Base-by-base conservation (phyloP, 2,113 vertebrate species). In the Stictonetta naevosa region DNA sequence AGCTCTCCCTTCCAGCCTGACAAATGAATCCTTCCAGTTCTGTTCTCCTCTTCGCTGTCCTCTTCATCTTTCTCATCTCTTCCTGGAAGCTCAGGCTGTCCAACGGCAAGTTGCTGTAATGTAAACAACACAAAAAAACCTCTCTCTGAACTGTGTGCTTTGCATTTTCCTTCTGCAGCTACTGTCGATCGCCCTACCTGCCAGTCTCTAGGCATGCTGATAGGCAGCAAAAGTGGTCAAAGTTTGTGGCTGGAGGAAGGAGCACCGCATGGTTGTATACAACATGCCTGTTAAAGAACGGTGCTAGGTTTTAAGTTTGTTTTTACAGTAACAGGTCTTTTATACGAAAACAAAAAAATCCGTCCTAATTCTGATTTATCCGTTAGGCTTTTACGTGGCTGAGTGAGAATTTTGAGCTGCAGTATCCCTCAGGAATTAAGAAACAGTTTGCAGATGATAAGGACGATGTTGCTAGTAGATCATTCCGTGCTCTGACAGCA, bases 21-120 rank as follows among this genome's bases (percentile, higher is more conserved):
- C 26, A 82, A 28, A 90, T 80, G 44, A 69, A 48, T 93, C 62
- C n/a, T 95, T 90, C 72, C 59, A 81, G 55, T 87, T 87, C 44
- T 95, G 16, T 66, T 83, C 20, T 84, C 74, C 63, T 62, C 9
- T 78, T 88, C 53, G 40, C 60, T 88, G 48, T 33, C 83, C n/a
- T 88, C 92, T 81, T 81, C 3, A 20, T 86, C 29, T 83, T 92
- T 71, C 21, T 78, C 38, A 17, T 80, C 36, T 75, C 56, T 92
- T 96, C 76, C 68, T 94, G 48, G 64, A 81, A 91, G 59, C 36
- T 75, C 71, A 64, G 92, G 48, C 64, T 75, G 46, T 92, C 40
- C 66, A 79, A 42, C n/a, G 38, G 38, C n/a, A 84, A 66, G 40
- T 59, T 80, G 79, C 52, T 93, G 46, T 86, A 77, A 59, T 86